phyloP scores from a whole-genome alignment of 2,888 invertebrate genomes.

The Drosophila robusta region DNA sequence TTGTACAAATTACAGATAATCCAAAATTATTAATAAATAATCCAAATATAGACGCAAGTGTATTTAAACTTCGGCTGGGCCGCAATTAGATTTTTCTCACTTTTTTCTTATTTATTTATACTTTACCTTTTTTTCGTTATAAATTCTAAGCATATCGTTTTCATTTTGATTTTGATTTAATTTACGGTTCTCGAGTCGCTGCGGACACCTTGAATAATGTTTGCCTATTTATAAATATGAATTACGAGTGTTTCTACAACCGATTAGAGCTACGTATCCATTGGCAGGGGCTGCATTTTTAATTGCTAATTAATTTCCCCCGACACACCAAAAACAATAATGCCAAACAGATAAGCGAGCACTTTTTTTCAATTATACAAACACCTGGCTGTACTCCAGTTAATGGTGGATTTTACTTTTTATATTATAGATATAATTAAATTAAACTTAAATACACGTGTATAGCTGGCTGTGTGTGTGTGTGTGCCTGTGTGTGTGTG shows the following conservation, averaged over 20 bases:
- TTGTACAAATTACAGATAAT: background rate
- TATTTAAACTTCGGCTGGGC: background rate
- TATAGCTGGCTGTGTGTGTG: background rate
- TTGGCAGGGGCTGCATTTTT: conserved; percentile 64
- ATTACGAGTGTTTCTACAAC: conserved; percentile 61
- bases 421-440: conserved; percentile 50
- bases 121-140: conserved; percentile 62
- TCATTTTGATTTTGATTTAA: conserved; percentile 74
- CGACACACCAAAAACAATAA: conserved; percentile 64
- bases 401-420: conserved; percentile 20
- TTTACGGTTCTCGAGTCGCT: conserved; percentile 71
- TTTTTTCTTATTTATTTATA: conserved; percentile 48
- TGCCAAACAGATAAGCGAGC: conserved; percentile 44
- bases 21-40: too few relatives aligned
- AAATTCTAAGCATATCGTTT: conserved; percentile 78
- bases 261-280: conserved; percentile 60
- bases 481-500: conserved; percentile 15
- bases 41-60: too few relatives aligned
- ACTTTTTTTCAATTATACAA: conserved; percentile 42
- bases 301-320: conserved; percentile 77
- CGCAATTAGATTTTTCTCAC: background rate
- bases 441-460: conserved; percentile 32
- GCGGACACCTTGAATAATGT: conserved; percentile 78
- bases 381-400: conserved; percentile 42
- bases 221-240: conserved; percentile 80